Evolutionary conservation across 2,113 vertebrate genomes (phyloP), one percentile per base, ranked within the genome.

Genomic region (Pterocles orientalis): DNA sequence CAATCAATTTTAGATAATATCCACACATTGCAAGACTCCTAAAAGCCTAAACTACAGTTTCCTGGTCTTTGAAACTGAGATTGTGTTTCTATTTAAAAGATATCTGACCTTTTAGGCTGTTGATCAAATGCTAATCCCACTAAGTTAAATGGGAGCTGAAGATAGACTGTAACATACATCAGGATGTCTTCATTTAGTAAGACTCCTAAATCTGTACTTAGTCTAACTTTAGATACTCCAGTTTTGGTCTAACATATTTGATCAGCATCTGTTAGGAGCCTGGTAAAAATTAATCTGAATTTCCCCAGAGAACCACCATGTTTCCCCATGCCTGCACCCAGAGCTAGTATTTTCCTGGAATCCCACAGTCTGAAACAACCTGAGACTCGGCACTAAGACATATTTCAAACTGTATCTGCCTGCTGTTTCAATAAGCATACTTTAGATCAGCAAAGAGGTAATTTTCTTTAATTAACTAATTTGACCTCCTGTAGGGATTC

Each of bases 131-230:
- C 45, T 96, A 96, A 94, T 96, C 93, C 95, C 72, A 57, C 92
- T 77, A 88, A 92, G 82, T 93, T 92, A 92, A 84, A 86, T 2
- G 69, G 54, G 56, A 95, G 92, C 93, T 88, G 93, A 96, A 96
- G 92, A 94, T 86, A 95, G 94, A 83, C 79, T 64, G 77, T 81
- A 86, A 90, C 3, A 7, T 36, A 96, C 83, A 77, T 96, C 92
- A 94, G 21, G 6, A 86, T 81, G 90, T 94, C 92, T 96, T 90
- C 86, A 94, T 94, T 95, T 94, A 95, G 86, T 62, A 95, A 93
- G 82, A 88, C 89, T 91, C 80, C 88, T 96, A 96, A 96, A 94
- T 95, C 92, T 92, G 90, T 91, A 85, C 75, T 92, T 94, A 94
- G 87, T 65, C 94, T 94, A 97, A 96, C 82, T 96, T 96, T 92